Conservation (phyloP, 2,113 vertebrate species). For the Circaetus cinerascens region DNA sequence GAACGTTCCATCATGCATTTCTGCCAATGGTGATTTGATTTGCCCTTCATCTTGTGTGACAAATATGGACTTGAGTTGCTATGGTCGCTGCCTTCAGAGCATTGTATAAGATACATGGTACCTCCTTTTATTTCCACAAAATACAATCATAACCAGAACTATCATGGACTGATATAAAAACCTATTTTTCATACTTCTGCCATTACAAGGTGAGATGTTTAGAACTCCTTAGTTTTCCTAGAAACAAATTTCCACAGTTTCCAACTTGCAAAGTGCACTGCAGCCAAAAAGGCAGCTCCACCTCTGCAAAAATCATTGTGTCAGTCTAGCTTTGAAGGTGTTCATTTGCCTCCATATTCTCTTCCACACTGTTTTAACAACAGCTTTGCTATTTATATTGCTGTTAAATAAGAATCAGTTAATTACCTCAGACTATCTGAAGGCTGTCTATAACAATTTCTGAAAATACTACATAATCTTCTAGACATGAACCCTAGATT, state of each 20-base stretch:
- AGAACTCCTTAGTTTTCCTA: not conserved
- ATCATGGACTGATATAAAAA: not conserved
- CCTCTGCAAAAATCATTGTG: not conserved
- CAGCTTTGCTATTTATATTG: not conserved
- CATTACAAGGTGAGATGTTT: not conserved
- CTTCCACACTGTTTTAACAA: not conserved
- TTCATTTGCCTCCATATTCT: not conserved
- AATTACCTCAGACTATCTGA: not conserved
- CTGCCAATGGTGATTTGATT: slow-evolving; percentile 38
- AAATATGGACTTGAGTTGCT: not conserved
- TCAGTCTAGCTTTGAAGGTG: not conserved
- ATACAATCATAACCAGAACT: not conserved
- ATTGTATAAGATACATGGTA: not conserved
- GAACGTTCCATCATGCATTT: not conserved
- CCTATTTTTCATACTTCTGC: not conserved
- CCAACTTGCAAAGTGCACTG: not conserved
- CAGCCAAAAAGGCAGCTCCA: not conserved
- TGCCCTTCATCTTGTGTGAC: not conserved
- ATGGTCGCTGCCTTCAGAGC: not conserved
- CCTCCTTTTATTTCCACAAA: not conserved
- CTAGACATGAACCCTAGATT: not conserved
- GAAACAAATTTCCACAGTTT: not conserved
- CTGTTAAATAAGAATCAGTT: not conserved
- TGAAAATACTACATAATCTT: not conserved
- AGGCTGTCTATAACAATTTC: not conserved